Percentiles rank a stretch among this genome's conserved stretches.
Conservation (phyloP, 2,113 vertebrate genomes). For the Clupea harengus region DNA sequence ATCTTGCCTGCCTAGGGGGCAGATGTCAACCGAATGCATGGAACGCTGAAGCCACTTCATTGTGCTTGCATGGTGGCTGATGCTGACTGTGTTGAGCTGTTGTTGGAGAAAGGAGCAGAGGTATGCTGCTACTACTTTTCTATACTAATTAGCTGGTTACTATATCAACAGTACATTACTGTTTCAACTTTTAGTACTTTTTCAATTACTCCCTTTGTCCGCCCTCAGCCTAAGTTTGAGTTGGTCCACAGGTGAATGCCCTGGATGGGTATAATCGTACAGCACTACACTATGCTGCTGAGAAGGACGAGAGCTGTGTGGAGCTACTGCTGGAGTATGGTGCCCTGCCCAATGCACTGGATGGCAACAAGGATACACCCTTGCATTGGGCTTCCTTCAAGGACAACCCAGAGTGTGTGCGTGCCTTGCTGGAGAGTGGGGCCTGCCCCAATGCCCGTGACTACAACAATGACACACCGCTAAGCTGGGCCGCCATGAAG, state of each 20-base stretch:
- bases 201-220: not conserved
- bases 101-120: slow-evolving; percentile 94
- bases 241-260: slow-evolving; percentile 82
- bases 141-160: too few species aligned
- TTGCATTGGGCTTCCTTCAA: slow-evolving; percentile 97
- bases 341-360: slow-evolving; percentile 84
- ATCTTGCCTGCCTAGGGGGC: slow-evolving; percentile 74
- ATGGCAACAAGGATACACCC: slow-evolving; percentile 93
- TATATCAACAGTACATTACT: too few species aligned
- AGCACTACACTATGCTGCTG: slow-evolving; percentile 92
- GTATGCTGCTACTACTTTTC: slow-evolving; percentile 59
- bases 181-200: not conserved
- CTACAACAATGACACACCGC: slow-evolving; percentile 91
- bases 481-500: slow-evolving; percentile 98
- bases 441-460: slow-evolving; percentile 85
- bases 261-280: slow-evolving; percentile 96
- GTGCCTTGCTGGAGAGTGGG: slow-evolving; percentile 84
- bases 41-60: slow-evolving; percentile 92
- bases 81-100: slow-evolving; percentile 89
- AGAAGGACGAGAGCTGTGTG: slow-evolving; percentile 92
- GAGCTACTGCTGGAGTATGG: slow-evolving; percentile 91
- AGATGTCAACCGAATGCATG: slow-evolving; percentile 94
- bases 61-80: slow-evolving; percentile 98
- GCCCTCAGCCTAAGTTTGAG: not conserved
- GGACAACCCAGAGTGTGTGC: slow-evolving; percentile 88